Evolutionary conservation across 2,113 vertebrate species (phyloP), one percentile per base, ranked within the genome.

Genomic region (Myrmecobius fasciatus): DNA sequence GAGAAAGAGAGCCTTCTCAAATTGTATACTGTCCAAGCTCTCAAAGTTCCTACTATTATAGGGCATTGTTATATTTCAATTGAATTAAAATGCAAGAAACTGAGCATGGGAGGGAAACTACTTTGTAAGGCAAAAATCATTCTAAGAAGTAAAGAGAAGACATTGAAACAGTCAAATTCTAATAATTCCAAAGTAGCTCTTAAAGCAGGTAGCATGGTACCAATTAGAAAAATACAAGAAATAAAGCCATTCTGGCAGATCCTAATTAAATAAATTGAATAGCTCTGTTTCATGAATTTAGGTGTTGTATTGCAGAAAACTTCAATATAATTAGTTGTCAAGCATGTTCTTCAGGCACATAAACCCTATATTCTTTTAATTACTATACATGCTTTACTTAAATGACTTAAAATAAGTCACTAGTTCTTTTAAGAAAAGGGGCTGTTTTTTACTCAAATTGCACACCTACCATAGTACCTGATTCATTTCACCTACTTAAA

Each of bases 181-280:
- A 36, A 60, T 36, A 67, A 17, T 67, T 17, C 31, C 31, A 67
- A 67, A 67, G 12, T 67, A 60, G 26, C 26, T 31, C 26, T 60
- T 31, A 31, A 31, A 60, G 28, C 56, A 60, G 54, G 54, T 10
- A 60, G 56, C 28, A 60, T 3, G 28, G 56, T 31, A 67, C 31
- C 28, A 67, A 67, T n/a, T n/a, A 67, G 60, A 9, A 67, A 31
- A 67, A 67, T 17, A n/a, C 14, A 25, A 52, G 47, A 94, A 95
- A 95, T 51, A 3, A 90, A 91, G 96, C 9, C 31, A 93, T 48
- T 89, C 95, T 51, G 47, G 67, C 24, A 53, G 49, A 53, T 92
- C 54, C 51, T 90, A 52, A 54, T 43, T 90, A 48, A 93, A 51
- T 75, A 92, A 49, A 95, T 0, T 46, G 28, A 93, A 94, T 49